Evolutionary conservation across 2,888 invertebrate species (phyloP).

Genomic region (Drosophila diplacantha): DNA sequence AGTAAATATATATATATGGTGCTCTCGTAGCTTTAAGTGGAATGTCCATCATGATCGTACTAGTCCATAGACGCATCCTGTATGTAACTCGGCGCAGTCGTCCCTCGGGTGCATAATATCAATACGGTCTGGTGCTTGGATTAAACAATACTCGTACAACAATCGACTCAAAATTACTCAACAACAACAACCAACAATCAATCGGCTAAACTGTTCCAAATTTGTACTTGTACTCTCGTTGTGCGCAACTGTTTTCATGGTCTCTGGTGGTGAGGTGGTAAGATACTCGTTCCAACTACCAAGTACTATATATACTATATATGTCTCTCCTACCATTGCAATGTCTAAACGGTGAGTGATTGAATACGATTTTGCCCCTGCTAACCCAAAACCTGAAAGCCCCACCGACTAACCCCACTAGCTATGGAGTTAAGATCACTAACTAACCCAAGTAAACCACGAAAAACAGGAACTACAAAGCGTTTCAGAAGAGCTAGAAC

Average conservation of each 20-base stretch:
- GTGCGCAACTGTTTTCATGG: slow-evolving; percentile 74
- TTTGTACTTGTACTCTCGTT: slow-evolving; percentile 58
- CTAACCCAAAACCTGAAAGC: slow-evolving; percentile 20
- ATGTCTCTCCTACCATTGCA: slow-evolving; percentile 75
- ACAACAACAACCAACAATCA: slow-evolving; percentile 38
- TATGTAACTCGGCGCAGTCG: slow-evolving; percentile 51
- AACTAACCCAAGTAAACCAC: slow-evolving; percentile 45
- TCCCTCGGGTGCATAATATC: slow-evolving; percentile 57
- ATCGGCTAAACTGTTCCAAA: slow-evolving; percentile 61
- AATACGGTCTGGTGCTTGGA: slow-evolving; percentile 72
- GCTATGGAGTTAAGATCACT: slow-evolving; percentile 38
- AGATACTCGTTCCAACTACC: slow-evolving; percentile 34
- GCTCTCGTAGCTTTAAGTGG: slow-evolving; percentile 46
- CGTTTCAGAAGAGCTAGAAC: background rate
- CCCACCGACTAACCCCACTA: slow-evolving; percentile 26
- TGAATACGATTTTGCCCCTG: slow-evolving; percentile 62
- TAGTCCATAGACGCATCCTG: slow-evolving; percentile 55
- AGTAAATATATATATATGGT: slow-evolving; percentile 15
- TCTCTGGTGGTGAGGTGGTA: slow-evolving; percentile 64
- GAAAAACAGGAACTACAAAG: background rate
- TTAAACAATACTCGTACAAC: slow-evolving; percentile 45
- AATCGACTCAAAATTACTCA: slow-evolving; percentile 23
- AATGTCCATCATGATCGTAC: slow-evolving; percentile 45
- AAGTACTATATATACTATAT: slow-evolving; percentile 21
- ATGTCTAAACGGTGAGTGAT: slow-evolving; percentile 78